A percentile compares a stretch with the other conserved stretches of the same genome.
phyloP scores from a whole-genome alignment of 2,888 invertebrate genomes.

The Tricholauxania praeusta region DNA sequence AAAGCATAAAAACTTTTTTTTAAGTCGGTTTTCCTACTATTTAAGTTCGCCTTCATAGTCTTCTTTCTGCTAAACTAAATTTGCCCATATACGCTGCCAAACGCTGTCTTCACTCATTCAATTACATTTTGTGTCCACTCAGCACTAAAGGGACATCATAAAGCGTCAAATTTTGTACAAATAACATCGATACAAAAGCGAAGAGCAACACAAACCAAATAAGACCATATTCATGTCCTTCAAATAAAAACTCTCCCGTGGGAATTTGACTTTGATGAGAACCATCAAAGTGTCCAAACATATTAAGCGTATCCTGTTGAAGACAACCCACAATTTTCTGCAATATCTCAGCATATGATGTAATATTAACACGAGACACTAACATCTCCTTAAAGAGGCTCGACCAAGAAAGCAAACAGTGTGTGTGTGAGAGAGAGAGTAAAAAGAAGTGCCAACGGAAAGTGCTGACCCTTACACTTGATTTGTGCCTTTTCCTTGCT shows the following conservation, averaged over 20 bases:
- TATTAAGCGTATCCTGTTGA: conserved; percentile 44
- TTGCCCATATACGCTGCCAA: not conserved
- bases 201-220: conserved; percentile 38
- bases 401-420: not conserved
- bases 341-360: conserved; percentile 48
- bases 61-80: too few species aligned
- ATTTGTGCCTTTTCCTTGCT: conserved; percentile 11
- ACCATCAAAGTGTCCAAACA: conserved; percentile 49
- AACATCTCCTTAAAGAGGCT: conserved; percentile 27
- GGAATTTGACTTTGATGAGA: conserved; percentile 48
- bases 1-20: too few species aligned
- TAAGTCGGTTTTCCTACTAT: too few species aligned
- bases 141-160: conserved; percentile 54
- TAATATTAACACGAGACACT: conserved; percentile 45
- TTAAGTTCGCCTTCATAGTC: too few species aligned
- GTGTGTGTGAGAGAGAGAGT: too few species aligned
- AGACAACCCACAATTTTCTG: conserved; percentile 38
- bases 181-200: conserved; percentile 37
- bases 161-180: conserved; percentile 48
- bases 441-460: not conserved
- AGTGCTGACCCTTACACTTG: conserved; percentile 37
- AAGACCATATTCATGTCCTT: conserved; percentile 40
- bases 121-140: conserved; percentile 53
- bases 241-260: conserved; percentile 49
- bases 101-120: conserved; percentile 47